Evolutionary conservation across 2,797 vertebrate species (phyloP).

Genomic region (Leuciscus waleckii): DNA sequence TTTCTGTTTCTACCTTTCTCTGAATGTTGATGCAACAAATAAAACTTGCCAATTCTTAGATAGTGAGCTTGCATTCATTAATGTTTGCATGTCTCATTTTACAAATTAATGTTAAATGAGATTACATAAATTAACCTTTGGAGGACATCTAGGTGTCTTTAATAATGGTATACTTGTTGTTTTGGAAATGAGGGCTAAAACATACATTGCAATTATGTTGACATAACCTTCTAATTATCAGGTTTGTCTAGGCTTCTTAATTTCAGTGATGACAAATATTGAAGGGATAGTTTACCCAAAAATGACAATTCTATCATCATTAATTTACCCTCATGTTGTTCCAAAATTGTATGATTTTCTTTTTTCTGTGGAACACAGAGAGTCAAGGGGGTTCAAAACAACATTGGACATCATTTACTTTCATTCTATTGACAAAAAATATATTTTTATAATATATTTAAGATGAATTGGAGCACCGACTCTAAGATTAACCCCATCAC

Average conservation of each 20-base stretch:
- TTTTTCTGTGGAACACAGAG: not conserved
- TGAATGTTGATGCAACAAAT: slow-evolving; percentile 11
- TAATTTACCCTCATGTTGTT: not conserved
- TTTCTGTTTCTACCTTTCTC: slow-evolving; percentile 3
- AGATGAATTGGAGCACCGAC: not conserved
- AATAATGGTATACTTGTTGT: not conserved
- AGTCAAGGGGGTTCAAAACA: not conserved
- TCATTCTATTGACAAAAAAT: not conserved
- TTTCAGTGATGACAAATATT: slow-evolving; percentile 1
- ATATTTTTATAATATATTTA: not conserved
- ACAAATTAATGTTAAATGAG: not conserved
- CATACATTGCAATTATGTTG: not conserved
- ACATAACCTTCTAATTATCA: not conserved
- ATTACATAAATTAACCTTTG: not conserved
- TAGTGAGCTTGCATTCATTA: not conserved
- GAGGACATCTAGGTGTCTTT: not conserved
- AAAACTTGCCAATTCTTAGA: not conserved
- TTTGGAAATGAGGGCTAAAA: not conserved
- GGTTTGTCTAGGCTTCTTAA: not conserved
- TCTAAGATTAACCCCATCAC: not conserved
- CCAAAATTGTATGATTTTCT: not conserved
- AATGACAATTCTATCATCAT: not conserved
- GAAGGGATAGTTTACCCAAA: not conserved
- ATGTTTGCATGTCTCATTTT: not conserved
- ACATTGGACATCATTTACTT: not conserved